Evolutionary conservation across 2,888 invertebrate species (phyloP).

Genomic region (Metallyticus violacea): DNA sequence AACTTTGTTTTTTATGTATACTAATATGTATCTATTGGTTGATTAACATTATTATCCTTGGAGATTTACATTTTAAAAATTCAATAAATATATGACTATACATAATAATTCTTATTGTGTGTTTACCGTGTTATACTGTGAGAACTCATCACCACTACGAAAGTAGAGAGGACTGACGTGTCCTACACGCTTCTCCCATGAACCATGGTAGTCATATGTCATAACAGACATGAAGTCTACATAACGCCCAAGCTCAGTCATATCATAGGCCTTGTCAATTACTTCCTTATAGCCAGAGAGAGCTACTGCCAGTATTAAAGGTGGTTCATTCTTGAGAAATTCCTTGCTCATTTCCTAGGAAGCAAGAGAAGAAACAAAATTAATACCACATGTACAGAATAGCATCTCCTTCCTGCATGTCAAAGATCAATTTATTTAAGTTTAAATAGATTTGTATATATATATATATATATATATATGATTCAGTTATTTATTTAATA

Average conservation of each 20-base stretch:
- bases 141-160: constrained; percentile 61
- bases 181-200: constrained; percentile 79
- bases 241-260: constrained; percentile 46
- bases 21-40: too few species aligned
- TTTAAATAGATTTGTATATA: too few species aligned
- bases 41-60: too few species aligned
- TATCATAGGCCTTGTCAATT: constrained; percentile 81
- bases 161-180: constrained; percentile 78
- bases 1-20: too few species aligned
- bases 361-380: background rate
- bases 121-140: constrained; percentile 74
- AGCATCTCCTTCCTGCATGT: too few species aligned
- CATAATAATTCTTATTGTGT: constrained; percentile 31
- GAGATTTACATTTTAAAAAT: too few species aligned
- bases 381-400: background rate
- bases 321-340: constrained; percentile 59
- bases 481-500: background rate
- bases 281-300: constrained; percentile 90
- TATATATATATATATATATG: too few species aligned
- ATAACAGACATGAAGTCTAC: constrained; percentile 81
- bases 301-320: constrained; percentile 75
- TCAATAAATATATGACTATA: too few species aligned
- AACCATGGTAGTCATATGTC: constrained; percentile 86
- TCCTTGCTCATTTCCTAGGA: constrained; percentile 62
- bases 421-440: background rate